Percentiles rank a stretch among this genome's conserved stretches.
phyloP scores from a whole-genome alignment of 1,140 invertebrate species.

The Drosophila simulans region DNA sequence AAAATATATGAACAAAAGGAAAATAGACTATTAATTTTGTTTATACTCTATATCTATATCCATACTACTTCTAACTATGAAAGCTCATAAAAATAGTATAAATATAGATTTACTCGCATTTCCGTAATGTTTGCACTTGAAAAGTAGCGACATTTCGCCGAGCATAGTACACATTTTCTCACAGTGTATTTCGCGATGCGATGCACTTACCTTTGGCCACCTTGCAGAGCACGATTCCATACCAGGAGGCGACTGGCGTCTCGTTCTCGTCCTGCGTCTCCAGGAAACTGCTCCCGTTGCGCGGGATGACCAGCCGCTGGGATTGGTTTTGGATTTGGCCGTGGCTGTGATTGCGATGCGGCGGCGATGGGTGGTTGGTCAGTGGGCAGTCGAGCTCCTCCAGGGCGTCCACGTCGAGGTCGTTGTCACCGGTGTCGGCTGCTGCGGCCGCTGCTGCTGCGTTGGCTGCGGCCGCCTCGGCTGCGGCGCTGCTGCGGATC shows the following conservation, averaged over 20 bases:
- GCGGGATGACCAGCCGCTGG: slow-evolving; percentile 57
- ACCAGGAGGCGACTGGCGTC: slow-evolving; percentile 83
- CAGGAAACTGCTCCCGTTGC: slow-evolving; percentile 73
- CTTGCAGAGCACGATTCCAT: slow-evolving; percentile 88
- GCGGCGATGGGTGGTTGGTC: background rate
- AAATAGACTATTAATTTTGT: no score
- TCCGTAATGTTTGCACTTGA: no score
- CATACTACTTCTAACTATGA: no score
- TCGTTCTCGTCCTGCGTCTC: slow-evolving; percentile 81
- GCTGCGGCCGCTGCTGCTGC: slow-evolving; percentile 55
- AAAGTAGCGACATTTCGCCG: no score
- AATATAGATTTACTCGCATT: no score
- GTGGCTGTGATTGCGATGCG: background rate
- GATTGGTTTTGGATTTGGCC: no score
- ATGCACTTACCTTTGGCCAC: slow-evolving; percentile 85
- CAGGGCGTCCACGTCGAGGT: slow-evolving; percentile 46
- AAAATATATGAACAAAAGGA: no score
- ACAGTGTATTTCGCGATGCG: background rate
- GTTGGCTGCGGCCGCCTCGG: slow-evolving; percentile 55
- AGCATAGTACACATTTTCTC: background rate
- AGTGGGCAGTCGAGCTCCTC: slow-evolving; percentile 65
- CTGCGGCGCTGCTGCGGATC: slow-evolving; percentile 85
- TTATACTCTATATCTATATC: no score
- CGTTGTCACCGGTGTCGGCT: slow-evolving; percentile 35
- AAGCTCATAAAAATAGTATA: no score